Conservation (phyloP, 1,140 invertebrate species). For the Stegodyphus dumicola region DNA sequence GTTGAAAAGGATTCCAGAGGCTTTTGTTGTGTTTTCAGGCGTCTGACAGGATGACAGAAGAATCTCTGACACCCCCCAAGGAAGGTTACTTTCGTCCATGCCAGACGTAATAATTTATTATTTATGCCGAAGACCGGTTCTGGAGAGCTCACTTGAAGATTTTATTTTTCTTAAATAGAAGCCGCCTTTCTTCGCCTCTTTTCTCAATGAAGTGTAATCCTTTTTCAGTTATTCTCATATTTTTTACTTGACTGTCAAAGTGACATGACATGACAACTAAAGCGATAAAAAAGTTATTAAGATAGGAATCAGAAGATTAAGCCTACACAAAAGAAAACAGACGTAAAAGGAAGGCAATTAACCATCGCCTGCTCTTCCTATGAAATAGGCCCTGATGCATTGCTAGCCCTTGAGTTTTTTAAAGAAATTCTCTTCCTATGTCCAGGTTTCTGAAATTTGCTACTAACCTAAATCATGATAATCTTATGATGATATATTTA, state of each 20-base stretch:
- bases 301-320: conserved; percentile 46
- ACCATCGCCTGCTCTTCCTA: neutral
- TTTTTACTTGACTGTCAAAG: conserved; percentile 16
- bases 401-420: too few species aligned
- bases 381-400: too few species aligned
- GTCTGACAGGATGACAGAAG: conserved; percentile 37
- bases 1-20: conserved; percentile 50
- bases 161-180: conserved; percentile 35
- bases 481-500: too few species aligned
- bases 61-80: conserved; percentile 34
- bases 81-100: conserved; percentile 34
- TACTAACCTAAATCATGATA: too few species aligned
- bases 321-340: conserved; percentile 16
- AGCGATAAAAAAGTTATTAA: conserved; percentile 37
- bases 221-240: conserved; percentile 19
- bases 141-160: conserved; percentile 1
- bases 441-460: too few species aligned
- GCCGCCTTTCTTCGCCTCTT: conserved; percentile 40
- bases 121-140: conserved; percentile 47
- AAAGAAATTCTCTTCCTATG: too few species aligned
- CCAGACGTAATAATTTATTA: conserved; percentile 57
- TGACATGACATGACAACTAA: conserved; percentile 37
- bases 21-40: conserved; percentile 58
- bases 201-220: neutral
- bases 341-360: neutral